Evolutionary conservation across 2,888 invertebrate species (phyloP).

Genomic region (Morinoia aosen): DNA sequence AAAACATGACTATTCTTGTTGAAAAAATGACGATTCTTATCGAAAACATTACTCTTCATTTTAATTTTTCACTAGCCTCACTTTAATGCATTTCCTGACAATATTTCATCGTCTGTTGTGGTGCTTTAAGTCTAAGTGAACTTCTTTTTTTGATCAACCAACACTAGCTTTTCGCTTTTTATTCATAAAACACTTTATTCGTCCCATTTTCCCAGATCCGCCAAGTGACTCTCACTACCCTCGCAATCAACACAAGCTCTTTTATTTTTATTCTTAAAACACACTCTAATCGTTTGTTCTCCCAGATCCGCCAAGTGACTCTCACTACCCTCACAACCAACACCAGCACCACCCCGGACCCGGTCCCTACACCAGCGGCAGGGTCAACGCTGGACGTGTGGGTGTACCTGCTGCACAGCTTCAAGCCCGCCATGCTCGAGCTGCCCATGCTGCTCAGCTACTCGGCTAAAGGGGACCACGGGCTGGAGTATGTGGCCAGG

Average conservation of each 20-base stretch:
- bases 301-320: slow-evolving; percentile 40
- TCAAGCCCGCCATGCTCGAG: slow-evolving; percentile 68
- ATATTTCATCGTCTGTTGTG: too few relatives aligned
- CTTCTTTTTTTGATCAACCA: too few relatives aligned
- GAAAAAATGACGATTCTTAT: too few relatives aligned
- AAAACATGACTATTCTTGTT: too few relatives aligned
- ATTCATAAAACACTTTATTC: too few relatives aligned
- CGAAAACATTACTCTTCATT: too few relatives aligned
- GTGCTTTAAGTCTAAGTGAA: too few relatives aligned
- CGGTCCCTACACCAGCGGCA: not conserved
- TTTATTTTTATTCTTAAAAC: too few relatives aligned
- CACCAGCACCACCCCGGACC: not conserved
- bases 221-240: not conserved
- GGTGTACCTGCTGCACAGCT: slow-evolving; percentile 69
- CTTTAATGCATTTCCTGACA: too few relatives aligned
- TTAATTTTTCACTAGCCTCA: too few relatives aligned
- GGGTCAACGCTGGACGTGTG: slow-evolving; percentile 58
- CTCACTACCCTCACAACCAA: not conserved
- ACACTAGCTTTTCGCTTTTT: too few relatives aligned
- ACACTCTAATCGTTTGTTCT: too few relatives aligned
- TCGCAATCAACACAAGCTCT: not conserved
- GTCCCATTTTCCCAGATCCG: not conserved
- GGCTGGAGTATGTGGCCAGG: slow-evolving; percentile 68
- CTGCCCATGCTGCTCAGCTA: slow-evolving; percentile 68
- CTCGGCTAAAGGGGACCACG: slow-evolving; percentile 66